Base-by-base conservation (phyloP, 2,888 invertebrate genomes). In the Ephialtes manifestator region DNA sequence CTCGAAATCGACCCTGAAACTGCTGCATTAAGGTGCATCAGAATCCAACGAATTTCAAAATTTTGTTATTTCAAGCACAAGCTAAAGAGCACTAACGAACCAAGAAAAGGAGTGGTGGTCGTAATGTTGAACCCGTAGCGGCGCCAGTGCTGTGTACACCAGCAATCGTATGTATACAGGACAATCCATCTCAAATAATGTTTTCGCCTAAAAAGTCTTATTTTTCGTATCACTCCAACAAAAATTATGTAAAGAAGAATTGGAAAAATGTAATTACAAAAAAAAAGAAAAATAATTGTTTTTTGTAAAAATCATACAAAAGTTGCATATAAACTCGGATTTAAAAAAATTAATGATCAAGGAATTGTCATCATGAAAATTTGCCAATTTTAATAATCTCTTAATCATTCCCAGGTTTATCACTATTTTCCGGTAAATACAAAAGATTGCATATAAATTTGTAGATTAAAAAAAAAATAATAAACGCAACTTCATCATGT, bases 1-100 rank as follows among this genome's bases (percentile, higher is more conserved):
- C 28, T 74, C 28, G 60, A 58, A 74, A 74, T 28, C 5, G 10
- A 60, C 60, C 58, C n/a, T 24, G 28, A 58, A 60, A 10, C 13
- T 1, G 24, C 58, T 43, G 5, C 72, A n/a, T 58, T 15, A 15
- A 53, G 18, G 18, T 39, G n/a, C 58, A 39, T 15, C 28, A 43
- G 43, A 58, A n/a, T 15, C n/a, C 8, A 28, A 15, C 46, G 53
- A 7, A 3, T 20, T 31, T 18, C 28, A 58, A 31, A n/a, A 43
- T 74, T 74, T 28, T n/a, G 58, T 43, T 24, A 28, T 20, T 28
- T 46, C 46, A 18, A 65, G 39, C 28, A n/a, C 8, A 46, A 24
- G 4, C 55, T 39, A 39, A 13, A 15, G 46, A n/a, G 46, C 43
- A 11, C 28, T 39, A 46, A 43, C 58, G 60, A 46, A 74, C 46